These are phyloP conservation scores for Perodicticus potto DNA, from an alignment of 2,797 vertebrate species.

Conservation along the genomic window DNA sequence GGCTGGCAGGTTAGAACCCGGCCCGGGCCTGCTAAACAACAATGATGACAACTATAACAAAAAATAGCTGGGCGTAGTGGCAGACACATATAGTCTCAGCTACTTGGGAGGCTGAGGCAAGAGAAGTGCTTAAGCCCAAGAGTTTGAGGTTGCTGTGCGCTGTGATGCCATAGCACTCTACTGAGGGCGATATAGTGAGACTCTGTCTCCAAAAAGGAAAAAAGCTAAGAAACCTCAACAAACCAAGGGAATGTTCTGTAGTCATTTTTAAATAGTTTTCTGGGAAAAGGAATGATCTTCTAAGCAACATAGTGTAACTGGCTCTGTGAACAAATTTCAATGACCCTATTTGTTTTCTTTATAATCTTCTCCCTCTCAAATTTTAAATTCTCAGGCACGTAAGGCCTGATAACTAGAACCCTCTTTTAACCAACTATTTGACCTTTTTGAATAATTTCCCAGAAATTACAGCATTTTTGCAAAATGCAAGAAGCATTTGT, in stretches of 20 bases:
- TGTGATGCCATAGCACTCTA: no score
- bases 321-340: background rate
- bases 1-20: no score
- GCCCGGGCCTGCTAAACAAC: no score
- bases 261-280: background rate
- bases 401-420: background rate
- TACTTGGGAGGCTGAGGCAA: no score
- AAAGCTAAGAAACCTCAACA: background rate
- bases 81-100: no score
- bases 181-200: no score
- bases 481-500: background rate
- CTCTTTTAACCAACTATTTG: background rate
- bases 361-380: background rate
- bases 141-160: no score
- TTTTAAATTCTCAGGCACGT: background rate
- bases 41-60: no score
- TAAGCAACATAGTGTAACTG: background rate
- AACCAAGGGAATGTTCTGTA: background rate
- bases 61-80: no score
- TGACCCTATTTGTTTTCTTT: background rate
- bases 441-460: background rate
- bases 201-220: background rate
- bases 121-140: no score
- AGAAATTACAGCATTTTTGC: background rate
- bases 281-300: background rate